Conservation (phyloP, 2,113 vertebrate genomes). For the Sylvilagus bachmani region DNA sequence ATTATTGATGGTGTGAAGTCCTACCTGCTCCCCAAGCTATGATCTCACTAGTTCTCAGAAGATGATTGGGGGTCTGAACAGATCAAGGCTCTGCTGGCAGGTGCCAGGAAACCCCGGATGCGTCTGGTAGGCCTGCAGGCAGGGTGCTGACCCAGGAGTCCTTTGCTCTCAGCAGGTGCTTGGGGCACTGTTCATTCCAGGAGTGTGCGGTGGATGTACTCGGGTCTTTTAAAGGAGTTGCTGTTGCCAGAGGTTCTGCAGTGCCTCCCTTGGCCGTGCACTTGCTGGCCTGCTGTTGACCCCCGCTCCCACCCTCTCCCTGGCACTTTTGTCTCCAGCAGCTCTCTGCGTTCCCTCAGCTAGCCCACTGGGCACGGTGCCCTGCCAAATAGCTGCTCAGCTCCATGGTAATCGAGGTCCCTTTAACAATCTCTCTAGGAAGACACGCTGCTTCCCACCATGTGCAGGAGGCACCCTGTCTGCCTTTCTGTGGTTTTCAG, state of each 20-base stretch:
- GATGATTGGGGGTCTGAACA: conserved; percentile 59
- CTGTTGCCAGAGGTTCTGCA: not conserved
- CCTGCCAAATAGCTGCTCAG: not conserved
- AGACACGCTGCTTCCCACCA: not conserved
- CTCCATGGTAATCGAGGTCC: not conserved
- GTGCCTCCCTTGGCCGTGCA: not conserved
- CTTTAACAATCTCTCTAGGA: conserved; percentile 29
- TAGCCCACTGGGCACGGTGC: not conserved
- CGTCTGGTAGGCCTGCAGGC: not conserved
- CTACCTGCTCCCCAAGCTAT: not conserved
- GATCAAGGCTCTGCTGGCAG: conserved; percentile 64
- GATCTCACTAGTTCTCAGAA: conserved; percentile 66
- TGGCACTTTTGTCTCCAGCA: not conserved
- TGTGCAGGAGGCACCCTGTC: rapidly evolving
- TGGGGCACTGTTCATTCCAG: not conserved
- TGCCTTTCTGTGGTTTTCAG: not conserved
- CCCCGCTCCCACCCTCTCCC: not conserved
- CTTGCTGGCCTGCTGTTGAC: not conserved
- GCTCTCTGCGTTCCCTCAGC: not conserved
- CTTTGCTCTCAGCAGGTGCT: not conserved
- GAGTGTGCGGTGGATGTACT: not conserved
- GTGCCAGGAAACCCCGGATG: conserved; percentile 56
- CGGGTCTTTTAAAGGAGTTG: not conserved
- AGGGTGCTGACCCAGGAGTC: not conserved
- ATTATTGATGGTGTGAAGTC: conserved; percentile 68